Conservation (phyloP, 1,140 invertebrate species). For the Episyrphus balteatus region DNA sequence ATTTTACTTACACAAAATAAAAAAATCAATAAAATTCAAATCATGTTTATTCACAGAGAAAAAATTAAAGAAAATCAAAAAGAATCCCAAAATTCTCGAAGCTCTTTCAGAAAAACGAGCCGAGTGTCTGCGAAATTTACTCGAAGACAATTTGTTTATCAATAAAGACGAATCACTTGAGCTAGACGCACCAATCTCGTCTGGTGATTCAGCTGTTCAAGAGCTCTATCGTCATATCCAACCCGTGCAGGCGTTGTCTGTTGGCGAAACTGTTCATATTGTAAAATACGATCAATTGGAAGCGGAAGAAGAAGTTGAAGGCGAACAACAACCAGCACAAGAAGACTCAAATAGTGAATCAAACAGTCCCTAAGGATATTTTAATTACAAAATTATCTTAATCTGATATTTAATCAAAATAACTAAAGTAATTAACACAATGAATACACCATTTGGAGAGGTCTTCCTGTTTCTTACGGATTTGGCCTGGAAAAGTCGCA, state of each 20-base stretch:
- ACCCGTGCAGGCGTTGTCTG: constrained; percentile 38
- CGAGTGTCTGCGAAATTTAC: constrained; percentile 37
- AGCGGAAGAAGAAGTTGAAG: constrained; percentile 6
- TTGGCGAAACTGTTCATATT: constrained; percentile 40
- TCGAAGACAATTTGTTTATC: constrained; percentile 18
- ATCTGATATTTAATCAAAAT: too few species aligned
- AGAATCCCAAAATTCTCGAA: constrained; percentile 36
- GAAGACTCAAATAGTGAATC: not conserved
- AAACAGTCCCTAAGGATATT: too few species aligned
- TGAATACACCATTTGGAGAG: constrained; percentile 31
- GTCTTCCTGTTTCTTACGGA: constrained; percentile 41
- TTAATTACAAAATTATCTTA: too few species aligned
- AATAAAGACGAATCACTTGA: constrained; percentile 17
- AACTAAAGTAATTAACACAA: constrained; percentile 6
- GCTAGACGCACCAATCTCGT: constrained; percentile 35
- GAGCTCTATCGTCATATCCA: constrained; percentile 35
- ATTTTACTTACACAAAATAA: not conserved
- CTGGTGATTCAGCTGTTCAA: constrained; percentile 12
- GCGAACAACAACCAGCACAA: constrained; percentile 4
- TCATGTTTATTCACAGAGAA: constrained; percentile 26
- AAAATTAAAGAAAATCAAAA: constrained; percentile 39
- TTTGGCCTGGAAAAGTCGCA: constrained; percentile 40
- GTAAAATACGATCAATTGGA: constrained; percentile 40
- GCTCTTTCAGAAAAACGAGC: constrained; percentile 38
- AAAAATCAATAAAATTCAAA: not conserved